Conservation (phyloP, 2,888 invertebrate genomes). For the Eupithecia subumbrata region DNA sequence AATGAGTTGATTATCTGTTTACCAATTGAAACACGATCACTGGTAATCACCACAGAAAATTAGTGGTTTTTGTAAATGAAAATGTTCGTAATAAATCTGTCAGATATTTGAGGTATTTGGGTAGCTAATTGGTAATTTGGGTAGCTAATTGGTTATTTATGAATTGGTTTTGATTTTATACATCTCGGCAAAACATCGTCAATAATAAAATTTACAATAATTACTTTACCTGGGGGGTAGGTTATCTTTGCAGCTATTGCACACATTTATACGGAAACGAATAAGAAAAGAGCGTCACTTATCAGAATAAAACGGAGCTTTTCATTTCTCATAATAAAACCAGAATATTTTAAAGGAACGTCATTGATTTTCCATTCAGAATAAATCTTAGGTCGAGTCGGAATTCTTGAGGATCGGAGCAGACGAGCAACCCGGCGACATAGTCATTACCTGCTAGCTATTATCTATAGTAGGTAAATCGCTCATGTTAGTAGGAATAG, state of each 20-base stretch:
- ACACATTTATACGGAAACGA: background rate
- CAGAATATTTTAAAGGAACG: slow-evolving; percentile 25
- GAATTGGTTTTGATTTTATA: background rate
- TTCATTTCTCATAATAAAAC: slow-evolving; percentile 27
- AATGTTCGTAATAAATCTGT: background rate
- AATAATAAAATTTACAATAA: background rate
- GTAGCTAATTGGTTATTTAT: background rate
- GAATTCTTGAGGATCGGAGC: slow-evolving; percentile 14
- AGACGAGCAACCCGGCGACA: background rate
- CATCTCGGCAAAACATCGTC: background rate
- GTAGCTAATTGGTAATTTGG: background rate
- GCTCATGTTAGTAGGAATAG: background rate
- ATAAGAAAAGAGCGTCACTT: slow-evolving; percentile 5
- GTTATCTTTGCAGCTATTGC: background rate
- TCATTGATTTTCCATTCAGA: slow-evolving; percentile 38
- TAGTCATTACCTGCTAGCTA: background rate
- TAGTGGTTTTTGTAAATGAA: background rate
- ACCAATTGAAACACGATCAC: slow-evolving; percentile 4
- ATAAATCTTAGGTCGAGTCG: slow-evolving; percentile 39
- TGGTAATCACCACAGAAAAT: background rate
- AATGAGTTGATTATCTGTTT: background rate
- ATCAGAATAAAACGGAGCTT: slow-evolving; percentile 21
- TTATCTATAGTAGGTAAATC: background rate
- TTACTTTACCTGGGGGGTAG: background rate
- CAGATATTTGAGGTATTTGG: background rate